A percentile compares a stretch with the other conserved stretches of the same genome.
phyloP scores from a whole-genome alignment of 2,113 vertebrate species.

The Tetrao urogallus region DNA sequence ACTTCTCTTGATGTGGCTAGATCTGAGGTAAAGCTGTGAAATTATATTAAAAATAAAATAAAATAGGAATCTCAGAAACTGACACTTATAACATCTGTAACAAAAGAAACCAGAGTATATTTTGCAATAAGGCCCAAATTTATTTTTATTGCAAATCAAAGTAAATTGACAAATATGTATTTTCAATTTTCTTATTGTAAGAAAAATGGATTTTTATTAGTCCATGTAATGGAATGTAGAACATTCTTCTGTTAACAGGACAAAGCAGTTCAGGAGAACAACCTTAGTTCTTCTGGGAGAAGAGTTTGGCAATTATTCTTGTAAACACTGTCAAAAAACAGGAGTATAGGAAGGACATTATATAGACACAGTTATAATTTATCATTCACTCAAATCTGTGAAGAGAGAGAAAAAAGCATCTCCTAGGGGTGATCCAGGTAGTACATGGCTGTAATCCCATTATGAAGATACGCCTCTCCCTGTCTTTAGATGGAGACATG shows the following conservation, averaged over 20 bases:
- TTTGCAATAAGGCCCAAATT: background rate
- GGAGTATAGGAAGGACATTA: background rate
- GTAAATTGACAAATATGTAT: background rate
- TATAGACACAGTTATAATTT: background rate
- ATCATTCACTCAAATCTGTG: background rate
- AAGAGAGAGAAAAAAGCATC: background rate
- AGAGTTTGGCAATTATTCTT: background rate
- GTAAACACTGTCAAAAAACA: background rate
- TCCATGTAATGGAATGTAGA: background rate
- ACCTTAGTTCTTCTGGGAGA: background rate
- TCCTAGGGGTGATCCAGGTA: background rate
- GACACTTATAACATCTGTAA: background rate
- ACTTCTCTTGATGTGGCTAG: background rate
- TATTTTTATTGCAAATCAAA: background rate
- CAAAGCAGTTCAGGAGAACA: background rate
- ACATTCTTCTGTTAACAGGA: background rate
- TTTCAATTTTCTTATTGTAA: background rate
- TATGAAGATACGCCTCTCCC: background rate
- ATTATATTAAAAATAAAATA: background rate
- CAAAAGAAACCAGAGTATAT: background rate
- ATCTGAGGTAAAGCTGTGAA: background rate
- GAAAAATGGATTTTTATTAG: background rate
- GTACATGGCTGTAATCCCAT: fast-evolving
- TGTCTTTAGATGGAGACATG: background rate
- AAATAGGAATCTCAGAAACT: background rate